phyloP scores from a whole-genome alignment of 2,888 invertebrate genomes.

The Acleris literana region DNA sequence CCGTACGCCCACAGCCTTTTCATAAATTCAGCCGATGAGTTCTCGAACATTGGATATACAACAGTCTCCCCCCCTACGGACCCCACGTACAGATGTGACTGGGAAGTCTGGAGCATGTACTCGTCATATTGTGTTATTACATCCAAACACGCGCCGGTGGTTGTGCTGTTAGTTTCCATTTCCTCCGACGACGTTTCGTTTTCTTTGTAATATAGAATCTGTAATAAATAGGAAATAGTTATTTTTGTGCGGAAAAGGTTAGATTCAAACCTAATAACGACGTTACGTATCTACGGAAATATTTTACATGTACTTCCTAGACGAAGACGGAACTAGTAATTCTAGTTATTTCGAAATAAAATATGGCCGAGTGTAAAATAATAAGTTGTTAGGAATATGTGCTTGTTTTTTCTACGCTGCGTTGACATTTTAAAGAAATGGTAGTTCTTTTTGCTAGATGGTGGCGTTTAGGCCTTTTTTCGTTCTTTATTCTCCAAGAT shows the following conservation, averaged over 20 bases:
- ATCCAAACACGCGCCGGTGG: conserved; percentile 41
- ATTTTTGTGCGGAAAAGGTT: not conserved
- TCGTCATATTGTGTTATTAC: conserved; percentile 46
- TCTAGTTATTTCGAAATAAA: too few relatives aligned
- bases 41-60: conserved; percentile 63
- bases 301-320: too few relatives aligned
- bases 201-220: conserved; percentile 51
- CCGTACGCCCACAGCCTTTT: conserved; percentile 57
- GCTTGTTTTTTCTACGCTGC: too few relatives aligned
- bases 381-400: too few relatives aligned
- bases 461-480: too few relatives aligned
- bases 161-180: conserved; percentile 36
- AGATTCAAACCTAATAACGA: not conserved
- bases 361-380: too few relatives aligned
- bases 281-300: too few relatives aligned
- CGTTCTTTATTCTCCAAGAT: too few relatives aligned
- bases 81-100: conserved; percentile 56
- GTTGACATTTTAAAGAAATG: too few relatives aligned
- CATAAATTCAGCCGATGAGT: conserved; percentile 51
- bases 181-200: conserved; percentile 34
- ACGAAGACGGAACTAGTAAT: too few relatives aligned
- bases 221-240: conserved; percentile 37
- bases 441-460: too few relatives aligned
- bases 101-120: conserved; percentile 49
- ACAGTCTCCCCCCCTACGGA: conserved; percentile 48